Evolutionary conservation across 2,113 vertebrate genomes (phyloP).

Genomic region (Ariopsis seemanni): DNA sequence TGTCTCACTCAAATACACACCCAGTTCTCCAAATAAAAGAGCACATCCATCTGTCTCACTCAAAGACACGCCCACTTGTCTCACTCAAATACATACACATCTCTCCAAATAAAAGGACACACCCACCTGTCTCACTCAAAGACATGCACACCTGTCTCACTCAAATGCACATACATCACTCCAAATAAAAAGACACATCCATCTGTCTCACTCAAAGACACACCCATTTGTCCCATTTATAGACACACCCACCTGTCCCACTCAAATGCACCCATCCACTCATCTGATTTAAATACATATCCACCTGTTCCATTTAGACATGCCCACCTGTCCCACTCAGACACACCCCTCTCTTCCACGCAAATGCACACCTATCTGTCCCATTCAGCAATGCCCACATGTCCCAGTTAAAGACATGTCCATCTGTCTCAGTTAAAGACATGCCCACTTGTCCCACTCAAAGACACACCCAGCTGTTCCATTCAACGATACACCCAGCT

Average conservation of each 20-base stretch:
- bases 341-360: neutral
- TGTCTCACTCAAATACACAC: neutral
- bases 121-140: neutral
- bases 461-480: neutral
- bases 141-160: neutral
- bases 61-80: no score
- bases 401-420: neutral
- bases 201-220: neutral
- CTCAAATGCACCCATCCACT: neutral
- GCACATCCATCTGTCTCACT: neutral
- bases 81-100: no score
- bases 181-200: neutral
- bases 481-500: neutral
- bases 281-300: neutral
- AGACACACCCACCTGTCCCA: neutral
- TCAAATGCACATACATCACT: neutral
- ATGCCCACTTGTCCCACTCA: neutral
- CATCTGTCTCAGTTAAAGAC: neutral
- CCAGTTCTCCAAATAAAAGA: no score
- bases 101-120: neutral
- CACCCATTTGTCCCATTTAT: neutral
- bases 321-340: neutral
- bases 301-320: neutral
- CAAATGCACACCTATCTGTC: neutral
- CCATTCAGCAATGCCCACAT: neutral